phyloP scores from a whole-genome alignment of 92 coral and sea anemone genomes.

The Anthopleura xanthogrammica region DNA sequence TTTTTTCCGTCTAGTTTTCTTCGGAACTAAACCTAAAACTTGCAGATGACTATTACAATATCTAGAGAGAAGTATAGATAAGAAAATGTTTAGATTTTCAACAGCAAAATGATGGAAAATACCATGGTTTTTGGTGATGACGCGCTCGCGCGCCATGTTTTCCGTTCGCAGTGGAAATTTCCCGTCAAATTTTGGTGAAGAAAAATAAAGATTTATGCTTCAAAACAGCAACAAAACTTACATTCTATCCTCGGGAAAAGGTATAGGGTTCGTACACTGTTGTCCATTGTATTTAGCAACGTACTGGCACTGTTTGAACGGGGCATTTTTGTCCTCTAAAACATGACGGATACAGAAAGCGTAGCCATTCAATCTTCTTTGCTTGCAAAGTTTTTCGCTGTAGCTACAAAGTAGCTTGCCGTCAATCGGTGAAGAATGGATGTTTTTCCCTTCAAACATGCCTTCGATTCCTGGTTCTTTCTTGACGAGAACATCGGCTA shows the following conservation, averaged over 20 bases:
- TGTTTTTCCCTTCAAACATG: conserved; percentile 98
- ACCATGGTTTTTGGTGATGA: conserved; percentile 8
- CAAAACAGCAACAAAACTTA: conserved; percentile 57
- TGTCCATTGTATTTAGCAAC: conserved; percentile 99
- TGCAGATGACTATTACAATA: conserved; percentile 99
- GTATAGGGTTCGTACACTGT: conserved; percentile 98
- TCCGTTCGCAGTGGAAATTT: conserved; percentile 26
- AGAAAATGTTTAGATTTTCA: background rate
- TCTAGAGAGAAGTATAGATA: conserved; percentile 43
- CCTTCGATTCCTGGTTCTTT: conserved; percentile 68
- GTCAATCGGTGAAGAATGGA: conserved; percentile 98
- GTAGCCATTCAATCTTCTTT: conserved; percentile 97
- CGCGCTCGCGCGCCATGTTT: conserved; percentile 21
- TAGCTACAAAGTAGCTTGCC: conserved; percentile 98
- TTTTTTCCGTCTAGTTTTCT: conserved; percentile 93
- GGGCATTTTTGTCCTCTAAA: conserved; percentile 96
- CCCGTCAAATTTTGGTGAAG: background rate
- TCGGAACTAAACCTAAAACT: conserved; percentile 96
- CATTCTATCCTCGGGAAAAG: conserved; percentile 97
- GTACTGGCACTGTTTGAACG: conserved; percentile 99
- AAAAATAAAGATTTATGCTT: background rate
- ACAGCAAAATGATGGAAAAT: conserved; percentile 2
- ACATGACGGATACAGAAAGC: conserved; percentile 99
- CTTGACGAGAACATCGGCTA: conserved; percentile 85
- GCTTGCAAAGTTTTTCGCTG: conserved; percentile 99